Base-by-base conservation (phyloP, 2,113 vertebrate species). In the Tiliqua scincoides region DNA sequence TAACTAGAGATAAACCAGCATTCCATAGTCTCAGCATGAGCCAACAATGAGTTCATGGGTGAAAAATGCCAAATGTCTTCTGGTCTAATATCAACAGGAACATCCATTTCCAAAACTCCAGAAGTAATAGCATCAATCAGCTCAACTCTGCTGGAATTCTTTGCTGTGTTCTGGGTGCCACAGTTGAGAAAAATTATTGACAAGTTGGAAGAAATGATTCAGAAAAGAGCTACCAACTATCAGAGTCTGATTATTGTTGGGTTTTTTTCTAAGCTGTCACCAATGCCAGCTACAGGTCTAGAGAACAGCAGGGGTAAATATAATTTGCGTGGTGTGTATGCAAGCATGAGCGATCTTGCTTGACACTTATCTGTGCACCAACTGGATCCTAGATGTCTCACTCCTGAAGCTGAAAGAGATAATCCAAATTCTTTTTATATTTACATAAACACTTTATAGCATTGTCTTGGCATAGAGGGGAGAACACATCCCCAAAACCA, bases 331-430 rank as follows among this genome's bases (percentile, higher is more conserved):
- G 82, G 77, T 86, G 40, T 76, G 70, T 93, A 30, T 92, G 68
- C 21, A 12, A 63, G 1, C 75, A 79, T 89, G 87, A 83, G 83
- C 79, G 90, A 85, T 92, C 83, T 92, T 35, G 80, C 30, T 0
- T 95, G 92, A 92, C 94, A 92, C 89, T 95, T 93, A 94, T 93
- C 91, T 94, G 85, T 12, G 1, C 65, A 82, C 83, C 73, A 93
- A 87, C 1, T 83, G 63, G 89, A 78, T 93, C n/a, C 87, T 82
- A 91, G 91, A 93, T 93, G 92, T 87, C 43, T 0, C 4, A 0
- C 72, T 91, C 73, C 82, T 76, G 85, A 82, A 95, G 88, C 91
- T 92, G 92, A 93, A 91, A 91, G 84, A 78, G 87, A 93, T 90
- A 87, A 94, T 82, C 71, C 78, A 91, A 90, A 72, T 86, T 84